A percentile compares a stretch with the other conserved stretches of the same genome.
Conservation (phyloP, 1,140 invertebrate genomes). For the Polypedilum pembai region DNA sequence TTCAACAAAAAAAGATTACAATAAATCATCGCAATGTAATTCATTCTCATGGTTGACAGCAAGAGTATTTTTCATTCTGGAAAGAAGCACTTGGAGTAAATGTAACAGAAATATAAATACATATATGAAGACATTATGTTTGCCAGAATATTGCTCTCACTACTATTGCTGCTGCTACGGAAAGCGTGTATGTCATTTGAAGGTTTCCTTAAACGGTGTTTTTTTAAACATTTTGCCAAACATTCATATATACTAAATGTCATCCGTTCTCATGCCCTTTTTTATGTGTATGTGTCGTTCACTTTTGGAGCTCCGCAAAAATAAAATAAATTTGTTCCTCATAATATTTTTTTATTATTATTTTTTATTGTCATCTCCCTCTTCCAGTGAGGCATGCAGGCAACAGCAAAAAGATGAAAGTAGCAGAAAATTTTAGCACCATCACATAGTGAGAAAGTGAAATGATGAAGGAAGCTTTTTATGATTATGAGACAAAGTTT, state of each 20-base stretch:
- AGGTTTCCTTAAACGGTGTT: slow-evolving; percentile 23
- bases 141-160: neutral
- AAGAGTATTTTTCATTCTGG: slow-evolving; percentile 10
- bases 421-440: neutral
- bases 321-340: neutral
- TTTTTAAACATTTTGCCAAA: slow-evolving; percentile 13
- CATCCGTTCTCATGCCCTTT: neutral
- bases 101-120: slow-evolving; percentile 9
- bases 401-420: neutral
- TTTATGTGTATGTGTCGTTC: neutral
- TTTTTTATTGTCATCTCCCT: neutral
- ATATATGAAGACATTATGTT: neutral
- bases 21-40: slow-evolving; percentile 22
- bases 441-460: neutral
- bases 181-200: slow-evolving; percentile 22
- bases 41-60: neutral
- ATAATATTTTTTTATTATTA: neutral
- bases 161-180: neutral
- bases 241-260: slow-evolving; percentile 13
- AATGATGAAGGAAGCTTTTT: slow-evolving; percentile 12
- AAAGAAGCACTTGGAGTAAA: neutral
- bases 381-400: neutral
- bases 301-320: neutral
- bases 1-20: slow-evolving; percentile 6
- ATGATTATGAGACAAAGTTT: slow-evolving; percentile 14